Evolutionary conservation across 30 jellyfish, hydroid and myxozoan species (phyloP).

Genomic region (Pseudorhiza aurosa): DNA sequence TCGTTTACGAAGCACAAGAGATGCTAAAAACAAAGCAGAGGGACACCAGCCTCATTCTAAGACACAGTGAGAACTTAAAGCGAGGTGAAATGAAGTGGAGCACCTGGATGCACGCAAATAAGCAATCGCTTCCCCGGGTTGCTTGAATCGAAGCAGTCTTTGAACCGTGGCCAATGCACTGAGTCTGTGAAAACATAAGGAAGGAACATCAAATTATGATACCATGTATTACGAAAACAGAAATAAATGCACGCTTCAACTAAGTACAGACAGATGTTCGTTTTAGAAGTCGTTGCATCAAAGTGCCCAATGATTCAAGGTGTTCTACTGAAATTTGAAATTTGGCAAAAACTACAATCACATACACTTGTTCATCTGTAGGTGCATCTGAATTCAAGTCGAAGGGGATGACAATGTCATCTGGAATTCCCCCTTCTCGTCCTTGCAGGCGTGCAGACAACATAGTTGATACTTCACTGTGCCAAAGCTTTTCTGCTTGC

Average conservation of each 20-base stretch:
- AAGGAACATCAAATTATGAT: too few relatives aligned
- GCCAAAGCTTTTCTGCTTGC: constrained; percentile 84
- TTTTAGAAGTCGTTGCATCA: too few relatives aligned
- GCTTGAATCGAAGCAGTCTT: constrained; percentile 54
- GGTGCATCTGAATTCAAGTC: constrained; percentile 74
- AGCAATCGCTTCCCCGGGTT: constrained; percentile 70
- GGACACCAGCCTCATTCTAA: too few relatives aligned
- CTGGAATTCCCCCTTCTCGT: constrained; percentile 59
- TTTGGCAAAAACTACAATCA: too few relatives aligned
- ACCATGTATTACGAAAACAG: too few relatives aligned
- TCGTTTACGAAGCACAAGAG: too few relatives aligned
- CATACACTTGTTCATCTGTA: constrained; percentile 85
- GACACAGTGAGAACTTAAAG: too few relatives aligned
- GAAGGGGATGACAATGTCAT: constrained; percentile 55
- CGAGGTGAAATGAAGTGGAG: neutral
- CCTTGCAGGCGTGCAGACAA: constrained; percentile 86
- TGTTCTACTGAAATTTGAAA: too few relatives aligned
- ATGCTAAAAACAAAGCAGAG: too few relatives aligned
- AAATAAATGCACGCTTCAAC: too few relatives aligned
- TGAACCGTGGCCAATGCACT: constrained; percentile 71
- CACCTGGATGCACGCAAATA: constrained; percentile 88
- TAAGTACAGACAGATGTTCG: too few relatives aligned
- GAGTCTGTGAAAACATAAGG: constrained; percentile 15
- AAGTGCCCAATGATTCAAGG: too few relatives aligned
- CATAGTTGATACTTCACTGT: constrained; percentile 71